Conservation (phyloP, 2,888 invertebrate genomes). For the Eristalinus aeneus region DNA sequence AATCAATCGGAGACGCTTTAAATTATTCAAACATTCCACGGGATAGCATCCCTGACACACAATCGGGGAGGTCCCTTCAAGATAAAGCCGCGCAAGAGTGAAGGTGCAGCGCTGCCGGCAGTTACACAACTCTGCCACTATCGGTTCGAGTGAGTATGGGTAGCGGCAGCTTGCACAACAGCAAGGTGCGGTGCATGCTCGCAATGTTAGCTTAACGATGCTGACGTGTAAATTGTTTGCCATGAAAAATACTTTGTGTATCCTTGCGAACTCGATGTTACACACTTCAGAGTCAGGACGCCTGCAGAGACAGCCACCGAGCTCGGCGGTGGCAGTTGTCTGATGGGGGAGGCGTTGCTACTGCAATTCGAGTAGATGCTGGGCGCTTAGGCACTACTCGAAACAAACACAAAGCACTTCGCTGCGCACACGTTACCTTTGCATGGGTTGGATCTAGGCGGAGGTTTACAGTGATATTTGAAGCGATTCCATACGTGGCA, state of each 20-base stretch:
- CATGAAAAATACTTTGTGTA: constrained; percentile 50
- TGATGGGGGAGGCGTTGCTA: neutral
- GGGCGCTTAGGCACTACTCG: constrained; percentile 36
- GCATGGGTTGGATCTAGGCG: constrained; percentile 5
- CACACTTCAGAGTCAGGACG: constrained; percentile 46
- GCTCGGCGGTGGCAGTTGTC: neutral
- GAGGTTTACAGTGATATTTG: neutral
- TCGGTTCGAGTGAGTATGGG: neutral
- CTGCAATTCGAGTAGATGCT: constrained; percentile 43
- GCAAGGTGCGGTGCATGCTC: constrained; percentile 41
- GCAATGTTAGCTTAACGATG: constrained; percentile 62
- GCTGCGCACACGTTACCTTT: constrained; percentile 36
- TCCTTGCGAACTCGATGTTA: constrained; percentile 36
- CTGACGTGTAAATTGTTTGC: constrained; percentile 61
- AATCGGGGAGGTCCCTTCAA: constrained; percentile 6
- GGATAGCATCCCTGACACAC: neutral
- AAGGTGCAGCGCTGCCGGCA: neutral
- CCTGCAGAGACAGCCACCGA: constrained; percentile 1
- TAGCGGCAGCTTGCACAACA: constrained; percentile 3
- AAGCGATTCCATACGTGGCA: neutral
- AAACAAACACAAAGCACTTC: constrained; percentile 56
- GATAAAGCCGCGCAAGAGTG: neutral
- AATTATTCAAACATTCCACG: neutral
- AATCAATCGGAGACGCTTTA: constrained; percentile 30
- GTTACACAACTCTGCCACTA: neutral